phyloP scores from a whole-genome alignment of 2,797 vertebrate genomes.

The Salarias fasciatus region DNA sequence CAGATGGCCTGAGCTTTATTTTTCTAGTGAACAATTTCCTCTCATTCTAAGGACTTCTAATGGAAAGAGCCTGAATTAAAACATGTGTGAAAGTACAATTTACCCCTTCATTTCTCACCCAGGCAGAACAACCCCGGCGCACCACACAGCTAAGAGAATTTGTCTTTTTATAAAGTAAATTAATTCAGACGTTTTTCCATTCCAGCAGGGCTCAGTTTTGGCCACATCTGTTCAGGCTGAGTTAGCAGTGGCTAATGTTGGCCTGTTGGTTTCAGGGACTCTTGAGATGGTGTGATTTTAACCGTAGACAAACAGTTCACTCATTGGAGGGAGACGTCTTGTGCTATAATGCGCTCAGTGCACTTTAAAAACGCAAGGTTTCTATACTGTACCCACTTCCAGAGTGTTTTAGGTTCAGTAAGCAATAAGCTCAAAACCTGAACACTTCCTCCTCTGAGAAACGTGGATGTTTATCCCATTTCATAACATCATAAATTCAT shows the following conservation, averaged over 20 bases:
- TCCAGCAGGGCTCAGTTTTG: constrained; percentile 33
- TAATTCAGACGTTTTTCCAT: constrained; percentile 67
- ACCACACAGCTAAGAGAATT: constrained; percentile 54
- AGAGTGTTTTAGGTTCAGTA: constrained; percentile 27
- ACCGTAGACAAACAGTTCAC: constrained; percentile 59
- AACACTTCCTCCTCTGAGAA: no score
- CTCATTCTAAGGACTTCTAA: constrained; percentile 67
- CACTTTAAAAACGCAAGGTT: no score
- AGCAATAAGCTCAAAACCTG: no score
- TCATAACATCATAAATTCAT: no score
- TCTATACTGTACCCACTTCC: constrained; percentile 10
- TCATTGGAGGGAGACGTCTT: constrained; percentile 39
- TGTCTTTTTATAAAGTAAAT: constrained; percentile 64
- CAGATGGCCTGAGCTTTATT: constrained; percentile 78
- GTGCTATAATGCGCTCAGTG: constrained; percentile 21
- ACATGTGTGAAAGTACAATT: constrained; percentile 79
- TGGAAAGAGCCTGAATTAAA: constrained; percentile 78
- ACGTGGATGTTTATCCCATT: no score
- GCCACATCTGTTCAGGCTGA: constrained; percentile 60
- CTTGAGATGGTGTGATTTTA: constrained; percentile 59
- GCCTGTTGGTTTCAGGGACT: constrained; percentile 56
- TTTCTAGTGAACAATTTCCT: constrained; percentile 79
- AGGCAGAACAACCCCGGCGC: constrained; percentile 59
- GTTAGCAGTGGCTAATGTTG: constrained; percentile 60
- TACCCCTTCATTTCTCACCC: constrained; percentile 62